Evolutionary conservation across 2,888 invertebrate species (phyloP), one percentile per base, ranked within the genome.

Genomic region (Agriopis marginaria): DNA sequence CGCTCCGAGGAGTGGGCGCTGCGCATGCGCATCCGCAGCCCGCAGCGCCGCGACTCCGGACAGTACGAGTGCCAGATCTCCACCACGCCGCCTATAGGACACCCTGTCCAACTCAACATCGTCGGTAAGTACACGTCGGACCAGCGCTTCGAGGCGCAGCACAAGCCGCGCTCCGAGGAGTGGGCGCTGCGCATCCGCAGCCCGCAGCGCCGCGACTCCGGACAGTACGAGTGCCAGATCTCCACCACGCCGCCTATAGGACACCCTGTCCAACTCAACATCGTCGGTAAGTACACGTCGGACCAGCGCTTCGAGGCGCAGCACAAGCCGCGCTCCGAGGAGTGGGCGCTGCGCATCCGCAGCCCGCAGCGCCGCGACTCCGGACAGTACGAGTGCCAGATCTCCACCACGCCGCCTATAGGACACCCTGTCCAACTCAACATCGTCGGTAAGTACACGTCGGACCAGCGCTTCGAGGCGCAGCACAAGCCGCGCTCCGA

Each of bases 31-130:
- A n/a, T n/a, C 64, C 90, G 94, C 77, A 93, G 92, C 76, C 93
- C 93, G 44, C 98, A 98, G 91, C 95, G 98, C 61, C 97, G 98
- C 82, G 97, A 98, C 88, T 98, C 97, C 51, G 95, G 97, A 76
- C 97, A 97, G 82, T 98, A 98, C 90, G 98, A 98, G 94, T 98
- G 98, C 89, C 98, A 98, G 95, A 97, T 98, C 88, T 97, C 97
- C 78, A 98, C 98, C 62, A 98, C 98, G 72, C 98, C 98, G 62
- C 98, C 98, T 67, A 96, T 97, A 58, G 97, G 98, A 47, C 97
- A 97, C 88, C 96, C 97, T 17, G 96, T 98, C 74, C 96, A 96
- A 86, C 95, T 98, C 74, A 97, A 96, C 78, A 97, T 98, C 84
- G 97, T 98, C 73, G 98, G 98, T 98, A 86, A 97, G 97, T 81